phyloP scores from a whole-genome alignment of 2,888 invertebrate genomes.

The Belgica antarctica region DNA sequence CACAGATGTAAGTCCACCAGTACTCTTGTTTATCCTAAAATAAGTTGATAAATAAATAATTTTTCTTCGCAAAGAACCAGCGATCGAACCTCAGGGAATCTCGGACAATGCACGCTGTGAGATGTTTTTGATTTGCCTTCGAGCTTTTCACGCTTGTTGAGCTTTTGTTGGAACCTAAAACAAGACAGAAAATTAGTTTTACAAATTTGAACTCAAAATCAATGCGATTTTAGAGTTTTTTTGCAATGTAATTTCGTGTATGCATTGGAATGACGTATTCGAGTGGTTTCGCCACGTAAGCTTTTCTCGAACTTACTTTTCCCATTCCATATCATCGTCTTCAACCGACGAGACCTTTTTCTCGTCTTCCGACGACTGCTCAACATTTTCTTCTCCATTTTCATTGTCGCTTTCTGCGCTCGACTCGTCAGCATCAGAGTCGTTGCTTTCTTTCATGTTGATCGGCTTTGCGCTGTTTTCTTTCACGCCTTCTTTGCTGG shows the following conservation, averaged over 20 bases:
- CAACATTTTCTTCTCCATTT: slow-evolving; percentile 53
- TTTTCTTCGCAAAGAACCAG: not conserved
- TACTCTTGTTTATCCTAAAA: slow-evolving; percentile 87
- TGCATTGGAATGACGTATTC: too few species aligned
- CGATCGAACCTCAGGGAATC: slow-evolving; percentile 77
- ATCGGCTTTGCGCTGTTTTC: slow-evolving; percentile 45
- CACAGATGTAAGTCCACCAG: slow-evolving; percentile 99
- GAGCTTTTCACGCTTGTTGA: slow-evolving; percentile 82
- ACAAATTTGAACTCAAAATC: too few species aligned
- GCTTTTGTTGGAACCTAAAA: slow-evolving; percentile 72
- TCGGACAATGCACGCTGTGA: slow-evolving; percentile 95
- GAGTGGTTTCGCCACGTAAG: too few species aligned
- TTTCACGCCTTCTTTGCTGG: slow-evolving; percentile 45
- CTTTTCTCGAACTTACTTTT: slow-evolving; percentile 59
- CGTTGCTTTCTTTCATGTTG: slow-evolving; percentile 28
- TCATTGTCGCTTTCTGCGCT: slow-evolving; percentile 60
- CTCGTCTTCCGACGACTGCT: slow-evolving; percentile 60
- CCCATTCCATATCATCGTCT: slow-evolving; percentile 90
- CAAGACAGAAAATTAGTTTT: too few species aligned
- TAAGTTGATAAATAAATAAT: slow-evolving; percentile 36
- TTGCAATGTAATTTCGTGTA: not conserved
- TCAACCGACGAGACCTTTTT: slow-evolving; percentile 61
- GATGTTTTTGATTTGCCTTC: slow-evolving; percentile 93
- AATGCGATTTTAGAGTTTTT: too few species aligned
- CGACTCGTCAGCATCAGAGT: slow-evolving; percentile 45